These are phyloP conservation scores for Syngnathus acus DNA, from an alignment of 2,797 vertebrate genomes.

Conservation along the genomic window DNA sequence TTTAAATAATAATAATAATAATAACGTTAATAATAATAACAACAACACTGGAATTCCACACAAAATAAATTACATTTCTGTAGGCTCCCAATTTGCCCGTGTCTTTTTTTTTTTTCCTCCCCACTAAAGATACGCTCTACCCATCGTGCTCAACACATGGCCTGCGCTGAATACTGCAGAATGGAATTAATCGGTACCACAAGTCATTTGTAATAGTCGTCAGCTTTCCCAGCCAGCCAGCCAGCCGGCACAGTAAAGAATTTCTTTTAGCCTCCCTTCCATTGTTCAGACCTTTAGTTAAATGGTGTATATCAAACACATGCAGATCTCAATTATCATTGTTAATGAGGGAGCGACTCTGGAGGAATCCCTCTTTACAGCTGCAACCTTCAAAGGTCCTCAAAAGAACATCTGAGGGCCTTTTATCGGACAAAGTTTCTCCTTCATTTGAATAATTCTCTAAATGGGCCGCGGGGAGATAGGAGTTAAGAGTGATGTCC, in stretches of 20 bases:
- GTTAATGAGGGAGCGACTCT: slow-evolving; percentile 60
- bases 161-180: neutral
- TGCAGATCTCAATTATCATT: slow-evolving; percentile 64
- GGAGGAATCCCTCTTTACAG: slow-evolving; percentile 57
- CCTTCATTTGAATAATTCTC: slow-evolving; percentile 68
- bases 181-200: neutral
- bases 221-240: slow-evolving; percentile 2
- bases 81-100: neutral
- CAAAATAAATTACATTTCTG: neutral
- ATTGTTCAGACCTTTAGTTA: slow-evolving; percentile 42
- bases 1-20: too few species aligned
- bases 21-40: too few species aligned
- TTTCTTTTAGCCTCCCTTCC: neutral
- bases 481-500: slow-evolving; percentile 41
- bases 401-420: slow-evolving; percentile 62
- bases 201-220: neutral
- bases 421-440: slow-evolving; percentile 64
- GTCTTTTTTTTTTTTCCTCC: neutral
- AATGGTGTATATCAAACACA: slow-evolving; percentile 58
- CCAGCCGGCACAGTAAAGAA: neutral
- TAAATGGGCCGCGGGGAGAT: slow-evolving; percentile 55
- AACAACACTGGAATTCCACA: neutral
- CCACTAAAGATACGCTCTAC: neutral
- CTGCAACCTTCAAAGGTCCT: slow-evolving; percentile 69
- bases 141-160: neutral